Evolutionary conservation across 2,797 vertebrate species (phyloP).

Genomic region (Tapirus indicus): DNA sequence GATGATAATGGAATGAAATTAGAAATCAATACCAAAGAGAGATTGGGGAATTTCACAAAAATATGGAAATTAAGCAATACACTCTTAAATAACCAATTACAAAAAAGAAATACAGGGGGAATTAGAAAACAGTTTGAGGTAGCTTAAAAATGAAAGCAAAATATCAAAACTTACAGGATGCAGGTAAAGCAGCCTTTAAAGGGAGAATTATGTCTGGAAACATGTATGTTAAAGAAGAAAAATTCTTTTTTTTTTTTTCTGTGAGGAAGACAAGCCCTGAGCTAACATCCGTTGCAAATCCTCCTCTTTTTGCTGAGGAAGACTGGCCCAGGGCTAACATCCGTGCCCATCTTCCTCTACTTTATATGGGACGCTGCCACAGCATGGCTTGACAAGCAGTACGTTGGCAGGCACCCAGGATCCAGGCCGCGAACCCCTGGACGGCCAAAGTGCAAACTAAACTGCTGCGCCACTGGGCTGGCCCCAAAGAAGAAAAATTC

Average conservation of each 20-base stretch:
- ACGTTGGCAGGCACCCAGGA: too few species aligned
- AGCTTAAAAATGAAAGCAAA: background rate
- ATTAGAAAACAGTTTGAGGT: background rate
- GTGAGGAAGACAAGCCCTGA: too few species aligned
- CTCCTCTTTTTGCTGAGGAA: too few species aligned
- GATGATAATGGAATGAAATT: background rate
- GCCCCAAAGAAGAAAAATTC: background rate
- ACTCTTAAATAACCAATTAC: background rate
- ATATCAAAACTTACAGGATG: background rate
- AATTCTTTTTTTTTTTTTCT: background rate
- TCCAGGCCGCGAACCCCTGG: too few species aligned
- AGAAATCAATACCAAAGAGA: background rate
- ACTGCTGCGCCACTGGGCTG: too few species aligned
- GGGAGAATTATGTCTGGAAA: background rate
- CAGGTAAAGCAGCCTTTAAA: background rate
- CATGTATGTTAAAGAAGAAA: background rate
- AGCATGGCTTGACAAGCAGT: too few species aligned
- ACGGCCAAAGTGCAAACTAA: too few species aligned
- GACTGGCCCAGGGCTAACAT: too few species aligned
- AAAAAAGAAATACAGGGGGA: background rate
- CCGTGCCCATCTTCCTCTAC: too few species aligned
- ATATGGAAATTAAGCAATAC: background rate
- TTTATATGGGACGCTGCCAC: too few species aligned
- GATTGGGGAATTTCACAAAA: background rate
- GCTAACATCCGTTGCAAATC: too few species aligned